A percentile compares a stretch with the other conserved stretches of the same genome.
phyloP scores from a whole-genome alignment of 2,113 vertebrate species.

The Tyrannus savana region DNA sequence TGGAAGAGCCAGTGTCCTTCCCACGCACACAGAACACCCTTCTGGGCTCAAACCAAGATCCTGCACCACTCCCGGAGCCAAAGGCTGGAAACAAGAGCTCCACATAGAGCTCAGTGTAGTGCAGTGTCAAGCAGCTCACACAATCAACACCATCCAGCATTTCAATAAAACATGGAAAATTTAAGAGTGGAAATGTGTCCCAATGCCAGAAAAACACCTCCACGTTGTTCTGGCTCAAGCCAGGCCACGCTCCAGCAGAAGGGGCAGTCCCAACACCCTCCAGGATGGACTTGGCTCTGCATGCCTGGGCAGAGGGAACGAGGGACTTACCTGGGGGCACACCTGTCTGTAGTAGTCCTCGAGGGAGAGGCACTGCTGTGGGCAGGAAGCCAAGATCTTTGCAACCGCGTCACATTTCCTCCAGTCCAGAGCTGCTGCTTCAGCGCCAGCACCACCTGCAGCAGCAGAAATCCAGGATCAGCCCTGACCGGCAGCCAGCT shows the following conservation, averaged over 20 bases:
- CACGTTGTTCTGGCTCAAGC: rapidly evolving
- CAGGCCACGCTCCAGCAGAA: background rate
- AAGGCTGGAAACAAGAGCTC: background rate
- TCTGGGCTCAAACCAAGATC: background rate
- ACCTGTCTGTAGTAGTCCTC: slow-evolving; percentile 85
- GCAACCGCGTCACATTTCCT: slow-evolving; percentile 88
- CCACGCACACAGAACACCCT: rapidly evolving
- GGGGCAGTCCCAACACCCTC: background rate
- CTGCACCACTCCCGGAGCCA: background rate
- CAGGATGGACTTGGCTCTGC: rapidly evolving
- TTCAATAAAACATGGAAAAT: background rate
- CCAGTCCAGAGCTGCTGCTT: slow-evolving; percentile 85
- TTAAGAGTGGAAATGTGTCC: background rate
- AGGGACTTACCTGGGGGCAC: slow-evolving; percentile 87
- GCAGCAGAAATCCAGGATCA: slow-evolving; percentile 66
- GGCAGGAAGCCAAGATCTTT: slow-evolving; percentile 88
- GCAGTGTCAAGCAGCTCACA: rapidly evolving
- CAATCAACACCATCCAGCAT: background rate
- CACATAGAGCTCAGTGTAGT: background rate
- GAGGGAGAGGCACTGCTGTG: slow-evolving; percentile 86
- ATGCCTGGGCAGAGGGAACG: background rate
- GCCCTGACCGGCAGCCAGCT: background rate
- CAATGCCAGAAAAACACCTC: background rate
- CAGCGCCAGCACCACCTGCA: slow-evolving; percentile 66
- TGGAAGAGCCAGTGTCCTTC: background rate